Evolutionary conservation across 2,888 invertebrate genomes (phyloP), one percentile per base, ranked within the genome.

Genomic region (Epistrophella euchroma): DNA sequence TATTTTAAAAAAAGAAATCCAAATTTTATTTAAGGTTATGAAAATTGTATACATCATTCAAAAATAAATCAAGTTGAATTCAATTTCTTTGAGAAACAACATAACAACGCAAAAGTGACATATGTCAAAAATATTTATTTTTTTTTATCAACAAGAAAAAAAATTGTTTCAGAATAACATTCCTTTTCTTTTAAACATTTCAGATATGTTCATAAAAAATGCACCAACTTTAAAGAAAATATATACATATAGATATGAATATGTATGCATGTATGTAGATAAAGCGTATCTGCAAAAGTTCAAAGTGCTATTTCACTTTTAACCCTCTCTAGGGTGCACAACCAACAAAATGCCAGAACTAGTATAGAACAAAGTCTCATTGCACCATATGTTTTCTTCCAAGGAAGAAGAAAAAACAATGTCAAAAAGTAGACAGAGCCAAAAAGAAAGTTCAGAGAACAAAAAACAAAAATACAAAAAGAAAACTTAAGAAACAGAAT

Each of bases 351-450:
- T 43, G 50, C 15, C 72, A 73, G 22, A 56, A 52, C 62, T 79
- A 55, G 28, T 22, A 52, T 32, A 32, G 56, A 80, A 73, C 55
- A 50, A 81, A 77, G 60, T 82, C 77, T 81, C 86, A 78, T 70
- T 86, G 82, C 77, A 82, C 86, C 86, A 86, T 82, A 43, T 82
- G 86, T 82, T 86, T 55, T 68, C 64, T 76, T 60, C 47, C 45
- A 56, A 47, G 40, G 17, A 40, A 74, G 3, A 47, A 35, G 2
- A 35, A 52, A 28, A 68, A 80, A 66, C 62, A 43, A 81, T 60
- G 55, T 73, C 62, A 60, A 81, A 74, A 82, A 78, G 56, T 82
- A 81, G 70, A 78, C 77, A 77, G 52, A 19, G 76, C 73, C 73
- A 52, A 77, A 52, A 76, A 70, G 22, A 86, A 77, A 77, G 85